Evolutionary conservation across 1,140 invertebrate species (phyloP).

Genomic region (Potamilus streckersoni): DNA sequence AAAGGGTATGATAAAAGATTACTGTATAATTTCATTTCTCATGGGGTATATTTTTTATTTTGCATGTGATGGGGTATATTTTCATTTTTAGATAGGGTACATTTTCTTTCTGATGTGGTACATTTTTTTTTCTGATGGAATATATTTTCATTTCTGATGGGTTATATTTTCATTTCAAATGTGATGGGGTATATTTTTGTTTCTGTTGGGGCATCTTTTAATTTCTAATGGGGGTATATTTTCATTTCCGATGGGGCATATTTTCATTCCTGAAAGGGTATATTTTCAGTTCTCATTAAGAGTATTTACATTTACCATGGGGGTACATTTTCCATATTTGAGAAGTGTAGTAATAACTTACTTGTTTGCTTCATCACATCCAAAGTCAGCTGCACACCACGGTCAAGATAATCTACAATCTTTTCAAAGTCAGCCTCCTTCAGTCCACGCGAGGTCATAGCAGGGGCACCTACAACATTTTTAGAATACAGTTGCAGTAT

Average conservation of each 20-base stretch:
- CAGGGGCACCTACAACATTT: constrained; percentile 77
- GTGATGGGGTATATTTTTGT: background rate
- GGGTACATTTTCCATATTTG: background rate
- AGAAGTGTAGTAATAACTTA: constrained; percentile 37
- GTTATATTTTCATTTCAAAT: background rate
- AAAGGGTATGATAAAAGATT: too few species aligned
- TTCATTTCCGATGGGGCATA: background rate
- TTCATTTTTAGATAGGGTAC: background rate
- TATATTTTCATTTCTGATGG: background rate
- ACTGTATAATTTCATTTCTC: background rate
- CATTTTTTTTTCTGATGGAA: too few species aligned
- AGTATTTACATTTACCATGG: background rate
- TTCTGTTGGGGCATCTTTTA: background rate
- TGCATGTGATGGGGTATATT: background rate
- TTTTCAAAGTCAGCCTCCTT: constrained; percentile 86
- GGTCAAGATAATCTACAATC: constrained; percentile 89
- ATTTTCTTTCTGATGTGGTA: background rate
- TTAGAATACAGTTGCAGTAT: too few species aligned
- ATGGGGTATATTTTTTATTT: background rate
- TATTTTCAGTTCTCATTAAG: background rate
- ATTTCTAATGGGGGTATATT: background rate
- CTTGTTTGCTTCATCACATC: constrained; percentile 59
- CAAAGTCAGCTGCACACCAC: constrained; percentile 56
- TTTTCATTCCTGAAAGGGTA: background rate
- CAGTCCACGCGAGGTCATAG: constrained; percentile 92